These are phyloP conservation scores for Eurois occulta DNA, from an alignment of 2,888 invertebrate species.

Conservation along the genomic window DNA sequence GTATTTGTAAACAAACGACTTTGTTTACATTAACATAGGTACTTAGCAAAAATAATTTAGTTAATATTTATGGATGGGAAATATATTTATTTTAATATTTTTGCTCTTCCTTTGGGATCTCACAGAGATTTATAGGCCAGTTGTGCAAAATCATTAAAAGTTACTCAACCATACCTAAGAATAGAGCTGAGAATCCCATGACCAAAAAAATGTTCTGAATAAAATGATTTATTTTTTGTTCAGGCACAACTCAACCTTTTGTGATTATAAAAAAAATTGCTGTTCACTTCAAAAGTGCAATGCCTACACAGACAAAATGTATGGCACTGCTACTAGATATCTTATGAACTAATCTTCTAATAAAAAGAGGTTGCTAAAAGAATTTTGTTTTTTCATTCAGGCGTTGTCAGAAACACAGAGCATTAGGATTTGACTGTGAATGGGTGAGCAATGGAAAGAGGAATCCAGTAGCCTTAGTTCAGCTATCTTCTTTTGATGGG, in stretches of 20 bases:
- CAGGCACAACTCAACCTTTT: neutral
- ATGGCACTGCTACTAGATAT: neutral
- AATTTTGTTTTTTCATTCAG: conserved; percentile 69
- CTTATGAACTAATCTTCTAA: neutral
- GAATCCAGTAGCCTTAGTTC: conserved; percentile 92
- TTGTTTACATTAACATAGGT: conserved; percentile 4
- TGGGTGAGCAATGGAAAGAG: conserved; percentile 93
- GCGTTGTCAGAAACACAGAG: conserved; percentile 80
- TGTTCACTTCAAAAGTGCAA: neutral
- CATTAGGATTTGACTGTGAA: conserved; percentile 95
- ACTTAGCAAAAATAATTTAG: too few species aligned
- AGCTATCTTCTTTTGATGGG: conserved; percentile 93
- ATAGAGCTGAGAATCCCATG: too few species aligned
- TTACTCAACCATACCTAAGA: neutral
- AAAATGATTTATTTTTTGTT: neutral
- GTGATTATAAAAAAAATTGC: neutral
- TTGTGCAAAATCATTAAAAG: neutral
- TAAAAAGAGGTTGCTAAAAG: neutral
- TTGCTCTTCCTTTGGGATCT: neutral
- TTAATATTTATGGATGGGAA: neutral
- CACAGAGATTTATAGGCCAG: neutral
- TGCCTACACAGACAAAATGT: neutral
- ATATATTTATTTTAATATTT: neutral
- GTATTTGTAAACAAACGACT: conserved; percentile 10
- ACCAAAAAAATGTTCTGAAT: neutral